A percentile compares a stretch with the other conserved stretches of the same genome.
Evolutionary conservation across 2,113 vertebrate genomes (phyloP).

Genomic region (Pedionomus torquatus): DNA sequence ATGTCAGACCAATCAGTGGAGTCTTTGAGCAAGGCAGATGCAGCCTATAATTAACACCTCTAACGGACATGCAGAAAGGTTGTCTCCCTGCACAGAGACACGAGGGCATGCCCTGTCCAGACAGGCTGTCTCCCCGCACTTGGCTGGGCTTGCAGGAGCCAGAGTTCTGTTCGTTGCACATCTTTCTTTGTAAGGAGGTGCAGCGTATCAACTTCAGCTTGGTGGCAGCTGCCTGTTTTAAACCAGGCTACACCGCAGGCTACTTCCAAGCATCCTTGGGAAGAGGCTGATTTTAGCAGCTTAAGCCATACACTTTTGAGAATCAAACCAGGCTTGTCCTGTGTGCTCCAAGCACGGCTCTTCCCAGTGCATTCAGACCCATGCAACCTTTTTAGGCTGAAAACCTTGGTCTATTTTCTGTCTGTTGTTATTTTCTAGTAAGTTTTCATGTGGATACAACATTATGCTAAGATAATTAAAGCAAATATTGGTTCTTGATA

Average conservation of each 20-base stretch:
- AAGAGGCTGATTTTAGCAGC: background rate
- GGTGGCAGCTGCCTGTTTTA: background rate
- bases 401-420: background rate
- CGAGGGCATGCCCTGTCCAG: background rate
- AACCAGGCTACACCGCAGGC: background rate
- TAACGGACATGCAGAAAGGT: background rate
- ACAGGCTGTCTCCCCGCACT: background rate
- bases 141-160: background rate
- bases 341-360: background rate
- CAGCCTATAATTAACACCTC: background rate
- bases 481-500: constrained; percentile 20
- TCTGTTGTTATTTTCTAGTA: background rate
- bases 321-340: background rate
- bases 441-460: background rate
- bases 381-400: background rate
- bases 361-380: background rate
- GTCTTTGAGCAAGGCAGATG: background rate
- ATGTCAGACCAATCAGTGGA: background rate
- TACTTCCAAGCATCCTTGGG: background rate
- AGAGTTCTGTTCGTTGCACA: background rate
- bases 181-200: background rate
- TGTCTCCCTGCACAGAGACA: background rate
- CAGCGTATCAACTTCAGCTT: background rate
- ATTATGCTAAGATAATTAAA: constrained; percentile 13
- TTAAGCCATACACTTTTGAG: background rate